Evolutionary conservation across 2,888 invertebrate species (phyloP), one percentile per base, ranked within the genome.

Genomic region (Drosophila acutilabella): DNA sequence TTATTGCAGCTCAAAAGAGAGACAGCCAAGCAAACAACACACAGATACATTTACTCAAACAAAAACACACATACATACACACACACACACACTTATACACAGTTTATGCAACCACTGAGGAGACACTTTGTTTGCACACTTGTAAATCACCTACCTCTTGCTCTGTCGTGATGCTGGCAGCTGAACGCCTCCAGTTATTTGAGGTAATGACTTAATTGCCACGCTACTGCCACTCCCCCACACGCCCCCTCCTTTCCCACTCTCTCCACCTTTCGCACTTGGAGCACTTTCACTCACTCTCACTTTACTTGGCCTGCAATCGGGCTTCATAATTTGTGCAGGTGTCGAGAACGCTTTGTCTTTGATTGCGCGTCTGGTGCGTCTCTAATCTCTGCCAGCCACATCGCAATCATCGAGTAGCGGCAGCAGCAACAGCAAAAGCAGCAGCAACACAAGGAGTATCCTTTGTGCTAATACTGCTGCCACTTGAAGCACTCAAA

Each of bases 161-260:
- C 54, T n/a, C 51, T 23, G 11, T 14, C 6, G 44, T 14, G 14
- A 23, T 14, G 45, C 20, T 56, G 36, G 57, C 16, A 38, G 60
- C 52, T 59, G 38, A 61, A 66, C 71, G 71, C 78, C 81, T 80
- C 67, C 78, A 73, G 78, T 64, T 89, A 73, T 86, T 80, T 74
- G 80, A 71, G 83, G 80, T 89, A 85, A 85, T 85, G 85, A 85
- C 85, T 85, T 85, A 85, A 85, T 85, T 85, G 85, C 86, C 89
- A 65, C 60, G 82, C 75, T 51, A 57, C 66, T 45, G 59, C 61
- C 59, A 42, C 58, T 48, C 54, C 62, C 30, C 26, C 41, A 8
- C 42, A 4, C 6, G 33, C 23, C 26, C 8, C 8, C 6, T n/a
- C 4, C 33, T 1, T 18, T 2, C 8, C 2, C 8, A 0, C 47